Conservation (phyloP, 1,140 invertebrate species). For the Marisa cornuarietis region DNA sequence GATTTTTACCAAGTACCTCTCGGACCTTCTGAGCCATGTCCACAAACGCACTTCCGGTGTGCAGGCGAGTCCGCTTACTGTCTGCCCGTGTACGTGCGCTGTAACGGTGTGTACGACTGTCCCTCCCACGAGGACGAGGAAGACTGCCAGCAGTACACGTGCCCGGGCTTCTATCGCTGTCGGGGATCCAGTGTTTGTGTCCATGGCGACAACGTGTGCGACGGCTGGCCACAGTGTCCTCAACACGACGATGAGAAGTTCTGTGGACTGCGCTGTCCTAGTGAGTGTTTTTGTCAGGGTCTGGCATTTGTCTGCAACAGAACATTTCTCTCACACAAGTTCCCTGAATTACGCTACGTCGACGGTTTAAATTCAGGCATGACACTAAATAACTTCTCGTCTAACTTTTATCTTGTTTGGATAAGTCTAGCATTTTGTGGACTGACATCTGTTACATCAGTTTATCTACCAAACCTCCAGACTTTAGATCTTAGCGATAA, state of each 20-base stretch:
- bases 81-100: constrained; percentile 7
- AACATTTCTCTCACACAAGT: neutral
- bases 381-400: neutral
- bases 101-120: constrained; percentile 19
- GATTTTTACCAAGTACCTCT: neutral
- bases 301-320: constrained; percentile 4
- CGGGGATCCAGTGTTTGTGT: constrained; percentile 18
- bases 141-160: constrained; percentile 5
- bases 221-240: constrained; percentile 25
- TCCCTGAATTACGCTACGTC: constrained; percentile 3
- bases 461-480: neutral
- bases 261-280: constrained; percentile 28
- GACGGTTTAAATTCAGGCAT: neutral
- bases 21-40: neutral
- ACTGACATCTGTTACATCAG: neutral
- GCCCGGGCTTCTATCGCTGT: constrained; percentile 26
- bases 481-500: constrained; percentile 26
- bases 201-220: constrained; percentile 11
- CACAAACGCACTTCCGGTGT: constrained; percentile 10
- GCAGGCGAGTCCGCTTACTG: neutral
- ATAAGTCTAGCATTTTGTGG: neutral
- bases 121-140: constrained; percentile 5
- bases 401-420: constrained; percentile 1
- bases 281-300: constrained; percentile 28
- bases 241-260: constrained; percentile 28